phyloP scores from a whole-genome alignment of 2,888 invertebrate genomes.

The Trachelus troglodyta region DNA sequence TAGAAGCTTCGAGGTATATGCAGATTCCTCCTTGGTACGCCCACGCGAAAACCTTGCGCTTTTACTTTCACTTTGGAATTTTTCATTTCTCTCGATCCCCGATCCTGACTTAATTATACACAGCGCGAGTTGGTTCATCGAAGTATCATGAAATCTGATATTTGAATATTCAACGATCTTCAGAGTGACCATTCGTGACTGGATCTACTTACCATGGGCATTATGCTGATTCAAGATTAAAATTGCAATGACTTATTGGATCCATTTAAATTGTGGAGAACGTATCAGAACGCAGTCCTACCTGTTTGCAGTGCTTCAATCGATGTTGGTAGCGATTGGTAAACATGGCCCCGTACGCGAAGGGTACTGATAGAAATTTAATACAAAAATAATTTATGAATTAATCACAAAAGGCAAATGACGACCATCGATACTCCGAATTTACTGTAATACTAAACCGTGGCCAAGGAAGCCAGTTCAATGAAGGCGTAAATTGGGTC shows the following conservation, averaged over 20 bases:
- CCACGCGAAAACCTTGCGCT: constrained; percentile 7
- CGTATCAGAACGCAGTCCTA: background rate
- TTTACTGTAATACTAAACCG: background rate
- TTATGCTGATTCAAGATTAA: background rate
- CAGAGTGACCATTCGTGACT: background rate
- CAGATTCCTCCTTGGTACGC: background rate
- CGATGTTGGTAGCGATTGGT: background rate
- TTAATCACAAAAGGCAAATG: background rate
- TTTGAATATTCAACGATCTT: background rate
- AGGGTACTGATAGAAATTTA: too few relatives aligned
- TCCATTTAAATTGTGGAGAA: too few relatives aligned
- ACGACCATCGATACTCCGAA: background rate
- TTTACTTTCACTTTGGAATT: background rate
- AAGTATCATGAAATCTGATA: background rate
- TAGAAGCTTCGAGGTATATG: background rate
- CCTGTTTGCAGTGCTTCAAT: background rate
- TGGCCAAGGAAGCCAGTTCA: background rate
- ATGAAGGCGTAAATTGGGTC: background rate
- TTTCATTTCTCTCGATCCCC: background rate
- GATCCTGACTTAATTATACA: background rate
- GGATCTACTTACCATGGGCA: background rate
- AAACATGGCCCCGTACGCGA: background rate
- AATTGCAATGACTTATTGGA: too few relatives aligned
- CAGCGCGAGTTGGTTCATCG: background rate
- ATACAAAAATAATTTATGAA: background rate